Conservation (phyloP, 2,113 vertebrate genomes). For the Semnornis frantzii region DNA sequence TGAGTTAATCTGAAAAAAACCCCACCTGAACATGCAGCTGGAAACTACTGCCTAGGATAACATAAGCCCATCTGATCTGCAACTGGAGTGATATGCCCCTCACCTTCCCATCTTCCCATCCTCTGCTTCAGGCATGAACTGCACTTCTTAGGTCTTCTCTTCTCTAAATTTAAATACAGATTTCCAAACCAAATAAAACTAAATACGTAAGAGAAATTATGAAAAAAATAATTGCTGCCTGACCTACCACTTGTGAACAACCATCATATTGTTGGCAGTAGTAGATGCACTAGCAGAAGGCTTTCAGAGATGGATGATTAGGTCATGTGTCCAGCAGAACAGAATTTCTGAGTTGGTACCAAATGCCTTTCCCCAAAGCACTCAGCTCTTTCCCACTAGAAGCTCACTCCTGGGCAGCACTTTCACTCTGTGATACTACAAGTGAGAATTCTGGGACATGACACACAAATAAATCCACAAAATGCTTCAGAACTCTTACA, state of each 20-base stretch:
- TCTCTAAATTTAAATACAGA: not conserved
- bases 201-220: not conserved
- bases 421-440: not conserved
- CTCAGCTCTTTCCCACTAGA: not conserved
- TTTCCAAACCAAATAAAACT: not conserved
- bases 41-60: not conserved
- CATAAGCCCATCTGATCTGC: not conserved
- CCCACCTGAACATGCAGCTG: not conserved
- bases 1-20: not conserved
- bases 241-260: not conserved
- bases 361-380: conserved; percentile 7
- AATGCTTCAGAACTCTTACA: not conserved
- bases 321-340: not conserved
- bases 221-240: not conserved
- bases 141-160: not conserved
- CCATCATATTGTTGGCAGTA: not conserved
- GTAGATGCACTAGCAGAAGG: not conserved
- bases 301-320: not conserved
- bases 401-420: conserved; percentile 11
- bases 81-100: not conserved
- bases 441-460: not conserved
- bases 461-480: not conserved
- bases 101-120: not conserved
- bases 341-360: not conserved
- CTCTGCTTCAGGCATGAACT: not conserved